Percentiles rank a stretch among this genome's conserved stretches.
phyloP scores from a whole-genome alignment of 2,888 invertebrate species.

The Dicyrtoma fusca region DNA sequence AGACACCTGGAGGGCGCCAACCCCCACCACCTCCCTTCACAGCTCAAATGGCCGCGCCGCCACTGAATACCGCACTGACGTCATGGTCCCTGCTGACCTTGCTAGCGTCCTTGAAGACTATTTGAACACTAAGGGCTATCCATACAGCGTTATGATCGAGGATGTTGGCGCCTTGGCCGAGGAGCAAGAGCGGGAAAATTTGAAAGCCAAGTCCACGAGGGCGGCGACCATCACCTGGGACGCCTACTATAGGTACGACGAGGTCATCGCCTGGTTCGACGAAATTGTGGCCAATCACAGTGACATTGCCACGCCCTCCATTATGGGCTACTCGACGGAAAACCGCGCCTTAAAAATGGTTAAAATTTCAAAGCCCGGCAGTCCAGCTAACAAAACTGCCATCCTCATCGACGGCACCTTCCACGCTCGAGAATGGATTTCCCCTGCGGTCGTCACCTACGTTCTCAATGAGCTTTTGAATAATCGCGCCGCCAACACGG shows the following conservation, averaged over 20 bases:
- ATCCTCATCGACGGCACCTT: conserved; percentile 63
- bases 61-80: conserved; percentile 19
- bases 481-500: conserved; percentile 20
- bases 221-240: conserved; percentile 30
- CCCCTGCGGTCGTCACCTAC: conserved; percentile 40
- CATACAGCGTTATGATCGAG: background rate
- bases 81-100: conserved; percentile 37
- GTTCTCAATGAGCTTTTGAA: conserved; percentile 59
- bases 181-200: background rate
- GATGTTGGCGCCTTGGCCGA: conserved; percentile 20
- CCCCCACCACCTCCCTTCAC: background rate
- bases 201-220: background rate
- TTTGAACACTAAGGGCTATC: background rate
- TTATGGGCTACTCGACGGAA: conserved; percentile 36
- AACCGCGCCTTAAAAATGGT: conserved; percentile 34
- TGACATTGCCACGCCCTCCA: conserved; percentile 45
- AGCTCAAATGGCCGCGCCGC: background rate
- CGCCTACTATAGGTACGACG: conserved; percentile 16
- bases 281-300: conserved; percentile 48
- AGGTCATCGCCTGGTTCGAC: conserved; percentile 55
- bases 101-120: background rate
- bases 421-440: conserved; percentile 77
- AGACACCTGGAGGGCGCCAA: conserved; percentile 29
- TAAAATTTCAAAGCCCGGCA: conserved; percentile 36
- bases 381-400: conserved; percentile 26